Evolutionary conservation across 2,888 invertebrate species (phyloP).

Genomic region (Siphonodentalium dalli): DNA sequence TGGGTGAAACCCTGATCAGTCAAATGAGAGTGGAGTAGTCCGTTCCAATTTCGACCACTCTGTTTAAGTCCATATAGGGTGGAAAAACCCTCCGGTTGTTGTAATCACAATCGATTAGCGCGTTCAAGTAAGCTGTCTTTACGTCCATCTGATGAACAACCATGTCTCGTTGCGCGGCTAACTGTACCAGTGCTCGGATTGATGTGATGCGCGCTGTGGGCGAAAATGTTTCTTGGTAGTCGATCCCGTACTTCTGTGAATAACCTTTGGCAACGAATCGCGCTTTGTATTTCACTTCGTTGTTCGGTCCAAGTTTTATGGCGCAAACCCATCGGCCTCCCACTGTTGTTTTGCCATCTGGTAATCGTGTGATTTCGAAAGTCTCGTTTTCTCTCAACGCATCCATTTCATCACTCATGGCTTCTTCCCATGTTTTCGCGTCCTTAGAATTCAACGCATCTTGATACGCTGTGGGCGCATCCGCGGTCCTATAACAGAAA

Average conservation of each 20-base stretch:
- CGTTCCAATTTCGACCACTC: no score
- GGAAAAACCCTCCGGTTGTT: no score
- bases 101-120: slow-evolving; percentile 32
- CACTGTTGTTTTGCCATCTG: slow-evolving; percentile 19
- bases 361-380: slow-evolving; percentile 22
- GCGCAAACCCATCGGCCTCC: slow-evolving; percentile 30
- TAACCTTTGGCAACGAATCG: no score
- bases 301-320: slow-evolving; percentile 21
- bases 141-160: slow-evolving; percentile 31
- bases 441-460: slow-evolving; percentile 22
- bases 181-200: slow-evolving; percentile 27
- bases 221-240: slow-evolving; percentile 35
- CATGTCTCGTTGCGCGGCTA: slow-evolving; percentile 25
- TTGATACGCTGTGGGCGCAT: slow-evolving; percentile 19
- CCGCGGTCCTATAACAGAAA: slow-evolving; percentile 22
- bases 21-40: no score
- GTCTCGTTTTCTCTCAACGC: slow-evolving; percentile 28
- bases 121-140: slow-evolving; percentile 29
- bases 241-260: slow-evolving; percentile 26
- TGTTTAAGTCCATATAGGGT: no score
- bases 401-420: slow-evolving; percentile 28
- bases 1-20: no score
- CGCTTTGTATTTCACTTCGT: slow-evolving; percentile 25
- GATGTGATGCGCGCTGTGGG: slow-evolving; percentile 31
- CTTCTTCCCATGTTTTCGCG: slow-evolving; percentile 15